Evolutionary conservation across 2,888 invertebrate species (phyloP).

Genomic region (Sipunculus nudus): DNA sequence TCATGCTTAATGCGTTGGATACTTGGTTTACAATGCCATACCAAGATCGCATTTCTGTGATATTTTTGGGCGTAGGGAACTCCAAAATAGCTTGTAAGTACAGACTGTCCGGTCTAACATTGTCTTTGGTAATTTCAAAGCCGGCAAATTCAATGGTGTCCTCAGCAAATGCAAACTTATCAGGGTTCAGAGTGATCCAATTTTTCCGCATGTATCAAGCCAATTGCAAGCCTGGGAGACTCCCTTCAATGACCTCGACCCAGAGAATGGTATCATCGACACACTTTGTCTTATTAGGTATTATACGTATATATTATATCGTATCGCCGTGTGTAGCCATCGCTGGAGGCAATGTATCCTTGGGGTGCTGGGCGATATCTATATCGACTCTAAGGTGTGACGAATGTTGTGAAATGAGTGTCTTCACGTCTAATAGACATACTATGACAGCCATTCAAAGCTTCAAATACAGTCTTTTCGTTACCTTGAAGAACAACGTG

Average conservation of each 20-base stretch:
- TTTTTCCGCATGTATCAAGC: constrained; percentile 31
- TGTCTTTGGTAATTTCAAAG: constrained; percentile 39
- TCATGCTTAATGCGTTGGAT: constrained; percentile 42
- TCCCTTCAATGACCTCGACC: constrained; percentile 34
- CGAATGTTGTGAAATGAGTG: constrained; percentile 31
- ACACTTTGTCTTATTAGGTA: constrained; percentile 47
- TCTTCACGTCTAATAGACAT: constrained; percentile 2
- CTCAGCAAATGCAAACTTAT: constrained; percentile 42
- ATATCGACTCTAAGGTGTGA: constrained; percentile 41
- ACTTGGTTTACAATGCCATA: constrained; percentile 46
- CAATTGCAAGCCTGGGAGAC: constrained; percentile 37
- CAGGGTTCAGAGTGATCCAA: constrained; percentile 45
- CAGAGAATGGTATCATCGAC: constrained; percentile 40
- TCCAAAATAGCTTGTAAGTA: constrained; percentile 39
- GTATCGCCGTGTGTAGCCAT: constrained; percentile 11
- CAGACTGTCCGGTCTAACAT: constrained; percentile 36
- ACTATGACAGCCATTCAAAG: constrained; percentile 31
- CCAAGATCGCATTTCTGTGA: constrained; percentile 44
- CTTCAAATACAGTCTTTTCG: constrained; percentile 38
- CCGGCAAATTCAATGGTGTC: constrained; percentile 42
- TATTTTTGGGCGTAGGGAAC: constrained; percentile 39
- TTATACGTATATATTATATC: constrained; percentile 45
- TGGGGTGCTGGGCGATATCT: constrained; percentile 30
- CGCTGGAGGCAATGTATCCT: constrained; percentile 29
- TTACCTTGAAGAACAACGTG: constrained; percentile 38